Conservation (phyloP, 2,888 invertebrate species). For the Poecilus cupreus region DNA sequence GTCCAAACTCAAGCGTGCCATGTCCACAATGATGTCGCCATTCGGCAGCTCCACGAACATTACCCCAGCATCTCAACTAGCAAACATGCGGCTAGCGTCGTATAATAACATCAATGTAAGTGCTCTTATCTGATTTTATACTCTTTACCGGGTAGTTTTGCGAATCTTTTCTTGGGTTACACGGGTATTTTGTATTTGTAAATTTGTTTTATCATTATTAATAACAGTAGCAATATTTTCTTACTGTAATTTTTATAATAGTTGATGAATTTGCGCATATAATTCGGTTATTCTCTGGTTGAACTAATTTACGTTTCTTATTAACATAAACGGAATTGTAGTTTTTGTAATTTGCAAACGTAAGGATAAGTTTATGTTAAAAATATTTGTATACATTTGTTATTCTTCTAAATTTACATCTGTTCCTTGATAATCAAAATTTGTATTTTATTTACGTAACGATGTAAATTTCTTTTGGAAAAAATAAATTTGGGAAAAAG, state of each 20-base stretch:
- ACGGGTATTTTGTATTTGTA: conserved; percentile 19
- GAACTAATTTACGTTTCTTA: conserved; percentile 1
- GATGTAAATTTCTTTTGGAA: conserved; percentile 41
- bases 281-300: background rate
- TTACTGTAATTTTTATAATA: background rate
- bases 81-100: conserved; percentile 90
- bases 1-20: conserved; percentile 92
- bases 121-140: conserved; percentile 61
- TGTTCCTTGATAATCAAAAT: conserved; percentile 27
- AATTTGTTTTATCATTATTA: background rate
- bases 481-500: conserved; percentile 24
- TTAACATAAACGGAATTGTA: background rate
- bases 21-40: conserved; percentile 95
- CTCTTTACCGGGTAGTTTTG: background rate
- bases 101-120: conserved; percentile 91
- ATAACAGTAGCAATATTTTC: conserved; percentile 4
- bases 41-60: conserved; percentile 90
- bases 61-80: conserved; percentile 88
- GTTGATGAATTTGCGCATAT: background rate
- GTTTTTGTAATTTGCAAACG: conserved; percentile 13
- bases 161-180: too few species aligned
- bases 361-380: conserved; percentile 4
- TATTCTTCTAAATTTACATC: conserved; percentile 31
- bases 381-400: conserved; percentile 9
- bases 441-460: conserved; percentile 25